phyloP scores from a whole-genome alignment of 2,888 invertebrate species.

The Linnaemya vulpina region DNA sequence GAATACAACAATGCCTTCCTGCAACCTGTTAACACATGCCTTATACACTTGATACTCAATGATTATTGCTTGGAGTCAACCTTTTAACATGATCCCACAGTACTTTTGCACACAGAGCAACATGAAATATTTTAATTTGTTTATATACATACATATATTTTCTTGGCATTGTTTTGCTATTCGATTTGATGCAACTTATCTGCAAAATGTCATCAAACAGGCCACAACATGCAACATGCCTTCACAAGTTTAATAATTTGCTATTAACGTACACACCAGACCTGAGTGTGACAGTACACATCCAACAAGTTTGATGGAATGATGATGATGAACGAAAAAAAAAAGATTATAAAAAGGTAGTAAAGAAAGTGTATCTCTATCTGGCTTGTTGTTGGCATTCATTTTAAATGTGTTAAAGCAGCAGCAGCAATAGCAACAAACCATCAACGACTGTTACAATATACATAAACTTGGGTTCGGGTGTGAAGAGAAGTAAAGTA shows the following conservation, averaged over 20 bases:
- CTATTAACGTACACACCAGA: conserved; percentile 4
- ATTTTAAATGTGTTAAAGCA: conserved; percentile 31
- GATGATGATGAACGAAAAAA: neutral
- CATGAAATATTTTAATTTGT: conserved; percentile 43
- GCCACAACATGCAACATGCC: conserved; percentile 48
- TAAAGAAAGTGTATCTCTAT: conserved; percentile 63
- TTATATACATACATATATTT: no score
- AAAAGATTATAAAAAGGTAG: conserved; percentile 20
- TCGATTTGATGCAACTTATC: conserved; percentile 59
- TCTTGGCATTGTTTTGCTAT: conserved; percentile 8
- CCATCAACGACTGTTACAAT: neutral
- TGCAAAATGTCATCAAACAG: conserved; percentile 41
- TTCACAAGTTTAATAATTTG: conserved; percentile 32
- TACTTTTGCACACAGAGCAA: conserved; percentile 40
- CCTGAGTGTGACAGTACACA: conserved; percentile 37
- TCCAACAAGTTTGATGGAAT: conserved; percentile 48
- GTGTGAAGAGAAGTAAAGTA: conserved; percentile 33
- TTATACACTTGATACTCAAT: neutral
- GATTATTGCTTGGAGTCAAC: neutral
- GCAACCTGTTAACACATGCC: neutral
- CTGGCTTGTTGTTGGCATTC: conserved; percentile 15
- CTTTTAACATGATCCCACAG: conserved; percentile 24
- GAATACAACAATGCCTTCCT: neutral
- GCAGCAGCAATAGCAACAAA: conserved; percentile 4
- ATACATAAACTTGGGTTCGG: conserved; percentile 15